These are phyloP conservation scores for Vidua macroura DNA, from an alignment of 2,113 vertebrate species.

Conservation along the genomic window DNA sequence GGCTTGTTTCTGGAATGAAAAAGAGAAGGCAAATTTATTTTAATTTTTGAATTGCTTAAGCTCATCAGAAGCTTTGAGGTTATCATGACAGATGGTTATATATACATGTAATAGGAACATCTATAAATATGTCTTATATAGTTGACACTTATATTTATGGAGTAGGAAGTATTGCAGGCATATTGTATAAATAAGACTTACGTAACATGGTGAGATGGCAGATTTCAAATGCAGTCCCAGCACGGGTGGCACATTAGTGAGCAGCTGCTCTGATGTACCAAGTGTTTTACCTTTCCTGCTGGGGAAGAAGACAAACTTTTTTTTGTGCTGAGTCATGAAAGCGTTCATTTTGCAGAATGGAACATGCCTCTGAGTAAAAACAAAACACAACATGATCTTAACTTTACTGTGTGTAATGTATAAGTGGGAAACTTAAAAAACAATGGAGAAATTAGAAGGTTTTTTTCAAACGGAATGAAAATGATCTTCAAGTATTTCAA, in stretches of 20 bases:
- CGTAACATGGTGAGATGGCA: background rate
- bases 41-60: background rate
- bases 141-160: background rate
- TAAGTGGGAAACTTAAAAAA: background rate
- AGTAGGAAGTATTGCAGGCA: background rate
- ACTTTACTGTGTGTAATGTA: background rate
- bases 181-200: constrained; percentile 8
- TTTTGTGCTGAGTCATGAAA: constrained; percentile 37
- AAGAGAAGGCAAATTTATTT: background rate
- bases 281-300: background rate
- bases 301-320: background rate
- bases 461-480: background rate
- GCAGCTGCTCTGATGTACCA: background rate
- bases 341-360: constrained; percentile 11
- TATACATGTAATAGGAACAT: background rate
- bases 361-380: background rate
- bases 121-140: background rate
- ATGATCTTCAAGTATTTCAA: background rate
- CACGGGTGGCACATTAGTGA: background rate
- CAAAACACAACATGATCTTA: background rate
- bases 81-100: background rate
- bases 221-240: background rate
- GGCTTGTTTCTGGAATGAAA: background rate
- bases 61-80: background rate
- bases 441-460: background rate